A percentile compares a stretch with the other conserved stretches of the same genome.
Conservation (phyloP, 1,140 invertebrate species). For the Diabrotica undecimpunctata region DNA sequence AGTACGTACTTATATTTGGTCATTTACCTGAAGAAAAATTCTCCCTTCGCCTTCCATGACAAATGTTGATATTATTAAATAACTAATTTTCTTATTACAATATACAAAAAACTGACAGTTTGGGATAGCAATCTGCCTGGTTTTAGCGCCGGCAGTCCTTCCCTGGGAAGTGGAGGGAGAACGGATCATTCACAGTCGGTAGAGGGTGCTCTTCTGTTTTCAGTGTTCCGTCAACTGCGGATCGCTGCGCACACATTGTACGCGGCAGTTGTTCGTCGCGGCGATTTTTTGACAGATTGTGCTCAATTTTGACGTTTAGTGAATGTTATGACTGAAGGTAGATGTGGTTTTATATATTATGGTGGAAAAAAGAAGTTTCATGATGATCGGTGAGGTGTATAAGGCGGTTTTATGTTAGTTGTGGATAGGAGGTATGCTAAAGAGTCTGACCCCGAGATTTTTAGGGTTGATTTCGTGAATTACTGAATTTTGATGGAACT, state of each 20-base stretch:
- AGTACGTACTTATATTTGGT: no score
- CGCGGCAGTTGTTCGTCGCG: neutral
- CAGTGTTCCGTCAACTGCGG: conserved; percentile 9
- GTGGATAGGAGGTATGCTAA: neutral
- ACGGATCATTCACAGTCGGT: conserved; percentile 14
- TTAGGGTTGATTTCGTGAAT: neutral
- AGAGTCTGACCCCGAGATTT: conserved; percentile 9
- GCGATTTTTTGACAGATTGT: conserved; percentile 12
- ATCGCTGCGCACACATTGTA: neutral
- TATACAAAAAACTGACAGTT: no score
- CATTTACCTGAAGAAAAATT: no score
- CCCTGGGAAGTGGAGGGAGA: conserved; percentile 5
- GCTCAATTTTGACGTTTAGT: conserved; percentile 11
- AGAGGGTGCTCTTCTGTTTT: conserved; percentile 15
- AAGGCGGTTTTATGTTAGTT: neutral
- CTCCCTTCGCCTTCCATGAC: no score
- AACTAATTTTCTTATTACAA: no score
- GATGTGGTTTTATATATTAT: neutral
- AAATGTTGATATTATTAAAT: no score
- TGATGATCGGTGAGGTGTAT: neutral
- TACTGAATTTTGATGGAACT: no score
- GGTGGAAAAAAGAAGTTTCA: neutral
- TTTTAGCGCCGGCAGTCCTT: conserved; percentile 3
- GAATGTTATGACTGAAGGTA: neutral
- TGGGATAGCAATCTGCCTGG: no score